phyloP scores from a whole-genome alignment of 2,888 invertebrate genomes.

The Sinodicranocentrus sp. region DNA sequence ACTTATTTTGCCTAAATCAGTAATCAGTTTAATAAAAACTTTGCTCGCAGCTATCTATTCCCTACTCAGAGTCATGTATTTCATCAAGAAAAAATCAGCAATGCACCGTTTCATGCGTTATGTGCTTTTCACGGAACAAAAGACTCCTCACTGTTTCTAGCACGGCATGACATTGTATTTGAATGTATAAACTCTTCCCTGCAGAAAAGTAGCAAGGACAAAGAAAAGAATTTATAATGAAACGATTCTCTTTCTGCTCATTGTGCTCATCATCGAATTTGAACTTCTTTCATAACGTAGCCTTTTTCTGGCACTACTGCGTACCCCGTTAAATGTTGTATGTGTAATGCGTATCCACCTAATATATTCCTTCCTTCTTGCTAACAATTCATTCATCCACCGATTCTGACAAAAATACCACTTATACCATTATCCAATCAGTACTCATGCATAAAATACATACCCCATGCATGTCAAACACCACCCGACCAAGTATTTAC shows the following conservation, averaged over 20 bases:
- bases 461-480: background rate
- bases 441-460: constrained; percentile 21
- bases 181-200: background rate
- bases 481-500: background rate
- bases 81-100: background rate
- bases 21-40: background rate
- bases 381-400: background rate
- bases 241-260: constrained; percentile 7
- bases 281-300: background rate
- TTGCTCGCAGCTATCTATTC: background rate
- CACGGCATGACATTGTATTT: background rate
- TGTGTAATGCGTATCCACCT: too few relatives aligned
- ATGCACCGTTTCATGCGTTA: background rate
- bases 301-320: background rate
- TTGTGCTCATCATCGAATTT: background rate
- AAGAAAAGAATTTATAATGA: constrained; percentile 1
- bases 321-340: too few relatives aligned
- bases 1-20: background rate
- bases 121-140: background rate
- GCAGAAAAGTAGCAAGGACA: background rate
- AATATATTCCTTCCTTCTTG: background rate
- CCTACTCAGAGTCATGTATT: background rate
- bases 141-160: background rate
- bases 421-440: constrained; percentile 16
- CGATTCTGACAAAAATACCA: background rate